A percentile compares a stretch with the other conserved stretches of the same genome.
Conservation (phyloP, 1,140 invertebrate genomes). For the Drosophila auraria region DNA sequence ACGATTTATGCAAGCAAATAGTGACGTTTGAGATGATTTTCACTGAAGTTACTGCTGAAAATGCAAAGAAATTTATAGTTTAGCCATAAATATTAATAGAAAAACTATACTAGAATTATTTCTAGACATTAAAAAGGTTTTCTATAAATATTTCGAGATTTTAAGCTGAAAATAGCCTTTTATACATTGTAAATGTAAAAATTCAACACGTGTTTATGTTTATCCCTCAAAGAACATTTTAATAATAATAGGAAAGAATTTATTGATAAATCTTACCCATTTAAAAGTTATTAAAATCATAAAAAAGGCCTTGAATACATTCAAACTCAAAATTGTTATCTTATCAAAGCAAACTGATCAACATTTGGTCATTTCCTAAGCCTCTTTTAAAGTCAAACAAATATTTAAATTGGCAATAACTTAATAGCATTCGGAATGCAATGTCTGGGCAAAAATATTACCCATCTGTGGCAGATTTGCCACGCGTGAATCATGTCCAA, state of each 20-base stretch:
- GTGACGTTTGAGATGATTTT: not conserved
- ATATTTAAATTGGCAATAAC: slow-evolving; percentile 20
- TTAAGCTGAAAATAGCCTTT: not conserved
- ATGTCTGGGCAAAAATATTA: slow-evolving; percentile 8
- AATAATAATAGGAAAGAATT: no score
- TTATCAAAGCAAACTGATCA: slow-evolving; percentile 1
- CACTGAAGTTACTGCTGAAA: not conserved
- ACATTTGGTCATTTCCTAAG: slow-evolving; percentile 1
- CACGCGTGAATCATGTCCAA: slow-evolving; percentile 22
- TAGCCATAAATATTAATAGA: not conserved
- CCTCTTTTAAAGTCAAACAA: slow-evolving; percentile 17
- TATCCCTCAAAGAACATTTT: no score
- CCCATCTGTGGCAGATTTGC: slow-evolving; percentile 16
- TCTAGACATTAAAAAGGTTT: not conserved
- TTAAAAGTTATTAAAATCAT: no score
- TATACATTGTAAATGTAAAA: not conserved
- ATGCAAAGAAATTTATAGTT: not conserved
- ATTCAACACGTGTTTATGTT: no score
- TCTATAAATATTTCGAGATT: not conserved
- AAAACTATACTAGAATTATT: not conserved
- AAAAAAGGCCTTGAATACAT: not conserved
- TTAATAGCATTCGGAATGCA: slow-evolving; percentile 3
- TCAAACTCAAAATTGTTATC: not conserved
- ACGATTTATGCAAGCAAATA: slow-evolving; percentile 10
- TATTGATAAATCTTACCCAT: no score